phyloP scores from a whole-genome alignment of 1,140 invertebrate genomes.

The Andricus grossulariae region DNA sequence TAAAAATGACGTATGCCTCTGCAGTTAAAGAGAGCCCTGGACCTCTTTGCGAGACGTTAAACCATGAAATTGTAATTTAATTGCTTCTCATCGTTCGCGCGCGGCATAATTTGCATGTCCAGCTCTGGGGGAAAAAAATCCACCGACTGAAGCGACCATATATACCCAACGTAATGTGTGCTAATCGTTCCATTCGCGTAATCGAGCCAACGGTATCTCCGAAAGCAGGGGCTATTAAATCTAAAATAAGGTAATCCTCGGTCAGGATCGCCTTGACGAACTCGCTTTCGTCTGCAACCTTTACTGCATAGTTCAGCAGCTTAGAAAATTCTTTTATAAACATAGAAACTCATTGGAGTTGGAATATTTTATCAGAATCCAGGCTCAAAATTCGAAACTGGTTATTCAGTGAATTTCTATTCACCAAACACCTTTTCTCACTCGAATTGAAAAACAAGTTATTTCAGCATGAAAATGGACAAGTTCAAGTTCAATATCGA shows the following conservation, averaged over 20 bases:
- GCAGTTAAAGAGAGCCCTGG: too few species aligned
- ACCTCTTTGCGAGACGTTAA: constrained; percentile 12
- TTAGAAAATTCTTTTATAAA: too few species aligned
- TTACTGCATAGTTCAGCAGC: background rate
- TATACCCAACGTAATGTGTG: constrained; percentile 12
- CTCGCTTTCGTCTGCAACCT: constrained; percentile 23
- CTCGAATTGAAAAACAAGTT: too few species aligned
- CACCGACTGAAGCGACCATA: background rate
- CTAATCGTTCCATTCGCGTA: constrained; percentile 28
- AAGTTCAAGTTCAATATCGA: too few species aligned
- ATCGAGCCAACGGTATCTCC: constrained; percentile 27
- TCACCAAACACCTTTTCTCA: too few species aligned
- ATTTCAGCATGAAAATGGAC: too few species aligned
- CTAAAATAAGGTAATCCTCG: constrained; percentile 30
- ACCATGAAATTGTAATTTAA: constrained; percentile 29
- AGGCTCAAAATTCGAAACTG: too few species aligned
- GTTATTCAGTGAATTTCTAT: too few species aligned
- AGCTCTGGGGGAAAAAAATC: constrained; percentile 7
- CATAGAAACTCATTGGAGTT: too few species aligned
- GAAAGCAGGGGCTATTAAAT: constrained; percentile 29
- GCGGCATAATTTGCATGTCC: constrained; percentile 28
- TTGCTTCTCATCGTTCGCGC: constrained; percentile 22
- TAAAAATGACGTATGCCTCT: background rate
- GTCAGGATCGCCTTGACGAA: constrained; percentile 24
- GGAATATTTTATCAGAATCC: too few species aligned